A percentile compares a stretch with the other conserved stretches of the same genome.
Conservation (phyloP, 1,140 invertebrate genomes). For the Pygmarrhopalites habei region DNA sequence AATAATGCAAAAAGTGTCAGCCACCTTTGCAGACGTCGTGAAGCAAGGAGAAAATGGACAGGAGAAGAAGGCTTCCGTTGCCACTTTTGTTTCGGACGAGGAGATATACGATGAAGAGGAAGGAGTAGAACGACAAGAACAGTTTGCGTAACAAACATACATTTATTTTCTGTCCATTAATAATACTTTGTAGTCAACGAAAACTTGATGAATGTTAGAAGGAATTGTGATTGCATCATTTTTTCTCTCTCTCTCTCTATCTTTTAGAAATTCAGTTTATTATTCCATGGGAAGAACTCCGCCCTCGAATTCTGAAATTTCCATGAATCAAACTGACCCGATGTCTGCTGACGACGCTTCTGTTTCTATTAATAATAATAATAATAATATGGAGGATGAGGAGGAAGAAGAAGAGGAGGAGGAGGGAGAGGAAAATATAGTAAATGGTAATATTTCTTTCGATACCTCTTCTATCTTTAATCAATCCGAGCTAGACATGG, state of each 20-base stretch:
- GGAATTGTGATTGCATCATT: too few relatives aligned
- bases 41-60: neutral
- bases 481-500: slow-evolving; percentile 3
- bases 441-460: neutral
- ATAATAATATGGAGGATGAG: neutral
- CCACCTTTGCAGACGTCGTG: slow-evolving; percentile 5
- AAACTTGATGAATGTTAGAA: too few relatives aligned
- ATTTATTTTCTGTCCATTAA: too few relatives aligned
- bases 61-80: neutral
- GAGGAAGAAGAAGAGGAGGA: neutral
- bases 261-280: too few relatives aligned
- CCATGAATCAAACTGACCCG: neutral
- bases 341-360: neutral
- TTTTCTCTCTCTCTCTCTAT: too few relatives aligned
- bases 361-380: neutral
- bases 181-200: too few relatives aligned
- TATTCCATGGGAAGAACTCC: slow-evolving; percentile 6
- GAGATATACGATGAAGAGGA: neutral
- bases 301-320: neutral
- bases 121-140: neutral
- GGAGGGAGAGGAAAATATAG: neutral
- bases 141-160: too few relatives aligned
- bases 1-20: slow-evolving; percentile 1
- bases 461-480: neutral
- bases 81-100: neutral